Percentiles rank a stretch among this genome's conserved stretches.
Evolutionary conservation across 2,888 invertebrate species (phyloP).

Genomic region (Sphinx pinastri): DNA sequence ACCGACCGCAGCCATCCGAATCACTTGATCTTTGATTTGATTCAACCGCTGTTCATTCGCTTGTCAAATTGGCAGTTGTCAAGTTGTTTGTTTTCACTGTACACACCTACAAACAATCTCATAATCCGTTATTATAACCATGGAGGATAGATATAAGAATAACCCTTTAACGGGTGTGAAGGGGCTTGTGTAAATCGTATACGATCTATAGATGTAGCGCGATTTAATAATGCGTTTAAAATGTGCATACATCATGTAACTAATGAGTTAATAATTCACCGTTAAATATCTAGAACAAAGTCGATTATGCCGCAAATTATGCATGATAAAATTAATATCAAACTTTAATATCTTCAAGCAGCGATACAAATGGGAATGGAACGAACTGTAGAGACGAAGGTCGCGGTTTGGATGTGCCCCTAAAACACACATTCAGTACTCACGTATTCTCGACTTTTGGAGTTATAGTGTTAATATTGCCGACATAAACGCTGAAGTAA

Average conservation of each 20-base stretch:
- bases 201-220: neutral
- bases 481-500: no score
- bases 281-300: neutral
- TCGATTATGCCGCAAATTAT: neutral
- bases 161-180: no score
- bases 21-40: constrained; percentile 53
- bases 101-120: constrained; percentile 3
- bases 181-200: no score
- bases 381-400: no score
- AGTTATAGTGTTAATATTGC: no score
- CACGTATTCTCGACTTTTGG: no score
- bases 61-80: constrained; percentile 61
- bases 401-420: no score
- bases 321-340: neutral
- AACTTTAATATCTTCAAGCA: neutral
- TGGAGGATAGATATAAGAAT: no score
- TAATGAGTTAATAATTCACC: neutral
- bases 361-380: no score
- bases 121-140: neutral
- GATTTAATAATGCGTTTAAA: neutral
- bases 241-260: neutral
- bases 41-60: constrained; percentile 56
- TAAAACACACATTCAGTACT: no score
- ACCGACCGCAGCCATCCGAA: constrained; percentile 50
- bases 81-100: constrained; percentile 37